Evolutionary conservation across 2,888 invertebrate species (phyloP).

Genomic region (Escarpia spicata): DNA sequence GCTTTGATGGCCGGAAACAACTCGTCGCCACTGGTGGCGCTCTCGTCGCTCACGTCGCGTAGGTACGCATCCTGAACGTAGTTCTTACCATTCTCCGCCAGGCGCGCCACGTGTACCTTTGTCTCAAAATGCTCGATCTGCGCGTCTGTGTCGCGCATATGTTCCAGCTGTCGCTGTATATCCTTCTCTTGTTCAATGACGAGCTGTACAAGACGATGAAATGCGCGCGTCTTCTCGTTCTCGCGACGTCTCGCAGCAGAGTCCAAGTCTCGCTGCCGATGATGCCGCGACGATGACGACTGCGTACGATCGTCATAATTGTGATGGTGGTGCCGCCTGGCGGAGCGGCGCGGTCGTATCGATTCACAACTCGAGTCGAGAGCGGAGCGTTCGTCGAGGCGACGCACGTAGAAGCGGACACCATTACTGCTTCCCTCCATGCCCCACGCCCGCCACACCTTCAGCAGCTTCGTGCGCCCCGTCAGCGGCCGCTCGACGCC

Average conservation of each 20-base stretch:
- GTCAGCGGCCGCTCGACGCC: constrained; percentile 72
- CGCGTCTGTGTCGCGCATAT: constrained; percentile 76
- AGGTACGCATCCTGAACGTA: constrained; percentile 39
- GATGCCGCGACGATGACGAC: not conserved
- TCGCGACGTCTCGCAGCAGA: not conserved
- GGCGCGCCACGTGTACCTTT: constrained; percentile 33
- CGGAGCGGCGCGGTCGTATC: not conserved
- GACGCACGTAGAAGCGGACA: constrained; percentile 64
- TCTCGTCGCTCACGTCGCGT: constrained; percentile 43
- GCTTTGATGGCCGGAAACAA: constrained; percentile 71
- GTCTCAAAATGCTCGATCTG: constrained; percentile 75
- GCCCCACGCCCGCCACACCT: constrained; percentile 82
- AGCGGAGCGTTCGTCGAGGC: constrained; percentile 39
- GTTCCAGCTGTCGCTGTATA: constrained; percentile 67
- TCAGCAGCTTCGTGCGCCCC: constrained; percentile 78
- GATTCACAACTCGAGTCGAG: not conserved
- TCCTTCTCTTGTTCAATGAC: constrained; percentile 74
- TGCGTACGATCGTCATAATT: not conserved
- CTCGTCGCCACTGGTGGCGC: constrained; percentile 53
- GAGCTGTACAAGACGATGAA: constrained; percentile 63
- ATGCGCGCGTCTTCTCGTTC: constrained; percentile 25
- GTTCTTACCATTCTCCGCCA: constrained; percentile 42
- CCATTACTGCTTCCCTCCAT: constrained; percentile 72
- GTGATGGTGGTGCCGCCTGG: constrained; percentile 19
- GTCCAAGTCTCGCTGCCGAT: constrained; percentile 9